Percentiles rank a stretch among this genome's conserved stretches.
Evolutionary conservation across 1,140 invertebrate genomes (phyloP).

Genomic region (Aporrectodea caliginosa): DNA sequence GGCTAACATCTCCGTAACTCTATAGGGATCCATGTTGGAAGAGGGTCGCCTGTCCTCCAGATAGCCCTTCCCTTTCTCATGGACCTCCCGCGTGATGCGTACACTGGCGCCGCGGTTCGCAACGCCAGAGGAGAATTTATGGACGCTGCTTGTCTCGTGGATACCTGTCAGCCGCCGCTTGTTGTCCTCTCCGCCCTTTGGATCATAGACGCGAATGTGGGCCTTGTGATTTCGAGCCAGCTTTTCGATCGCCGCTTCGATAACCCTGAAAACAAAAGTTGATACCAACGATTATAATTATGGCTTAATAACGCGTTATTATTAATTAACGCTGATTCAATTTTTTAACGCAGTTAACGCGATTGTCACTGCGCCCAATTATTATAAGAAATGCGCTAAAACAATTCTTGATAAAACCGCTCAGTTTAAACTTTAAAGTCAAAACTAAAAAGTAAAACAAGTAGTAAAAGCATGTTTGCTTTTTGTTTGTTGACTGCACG

Average conservation of each 20-base stretch:
- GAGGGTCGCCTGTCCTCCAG: slow-evolving; percentile 88
- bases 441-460: too few species aligned
- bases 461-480: too few species aligned
- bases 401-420: too few species aligned
- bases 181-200: slow-evolving; percentile 55
- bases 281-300: neutral
- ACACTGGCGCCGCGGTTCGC: slow-evolving; percentile 50
- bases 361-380: too few species aligned
- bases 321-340: too few species aligned
- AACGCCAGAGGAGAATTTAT: slow-evolving; percentile 41
- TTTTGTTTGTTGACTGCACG: too few species aligned
- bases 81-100: slow-evolving; percentile 55
- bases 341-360: too few species aligned
- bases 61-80: slow-evolving; percentile 84
- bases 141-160: slow-evolving; percentile 41
- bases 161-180: slow-evolving; percentile 47
- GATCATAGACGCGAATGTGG: slow-evolving; percentile 82
- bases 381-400: too few species aligned
- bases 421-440: too few species aligned
- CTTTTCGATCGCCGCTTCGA: slow-evolving; percentile 63
- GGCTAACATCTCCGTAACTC: slow-evolving; percentile 49
- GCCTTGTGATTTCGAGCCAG: slow-evolving; percentile 72
- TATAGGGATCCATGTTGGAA: slow-evolving; percentile 90
- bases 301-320: too few species aligned
- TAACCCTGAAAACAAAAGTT: slow-evolving; percentile 36